Percentiles rank a stretch among this genome's conserved stretches.
Conservation (phyloP, 2,888 invertebrate genomes). For the Troides helena region DNA sequence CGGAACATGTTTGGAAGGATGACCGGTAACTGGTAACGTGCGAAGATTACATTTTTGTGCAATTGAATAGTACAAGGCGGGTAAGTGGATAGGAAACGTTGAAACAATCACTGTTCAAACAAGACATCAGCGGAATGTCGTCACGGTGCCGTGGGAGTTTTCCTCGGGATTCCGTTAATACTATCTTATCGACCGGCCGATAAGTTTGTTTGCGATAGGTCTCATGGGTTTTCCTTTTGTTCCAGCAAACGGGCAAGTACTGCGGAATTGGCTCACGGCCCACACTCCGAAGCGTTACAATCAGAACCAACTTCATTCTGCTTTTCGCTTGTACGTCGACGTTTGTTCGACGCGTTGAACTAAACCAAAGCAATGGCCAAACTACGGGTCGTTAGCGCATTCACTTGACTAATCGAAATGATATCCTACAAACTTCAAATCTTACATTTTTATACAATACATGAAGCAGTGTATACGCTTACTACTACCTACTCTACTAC, state of each 20-base stretch:
- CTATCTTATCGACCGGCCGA: slow-evolving; percentile 37
- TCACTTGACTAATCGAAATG: too few relatives aligned
- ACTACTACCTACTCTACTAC: too few relatives aligned
- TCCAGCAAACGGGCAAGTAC: slow-evolving; percentile 22
- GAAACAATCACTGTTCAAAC: slow-evolving; percentile 25
- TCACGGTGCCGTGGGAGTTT: slow-evolving; percentile 38
- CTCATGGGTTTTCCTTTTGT: slow-evolving; percentile 40
- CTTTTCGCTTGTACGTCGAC: neutral
- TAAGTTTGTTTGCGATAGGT: slow-evolving; percentile 37
- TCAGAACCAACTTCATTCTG: neutral
- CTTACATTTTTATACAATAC: too few relatives aligned
- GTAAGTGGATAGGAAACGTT: neutral
- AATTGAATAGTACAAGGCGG: too few relatives aligned
- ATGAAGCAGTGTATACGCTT: too few relatives aligned
- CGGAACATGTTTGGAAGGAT: too few relatives aligned
- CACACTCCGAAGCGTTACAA: neutral
- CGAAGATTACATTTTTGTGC: too few relatives aligned
- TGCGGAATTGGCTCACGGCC: neutral
- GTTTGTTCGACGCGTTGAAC: too few relatives aligned
- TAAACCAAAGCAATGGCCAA: too few relatives aligned
- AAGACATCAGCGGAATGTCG: slow-evolving; percentile 14
- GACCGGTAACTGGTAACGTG: too few relatives aligned
- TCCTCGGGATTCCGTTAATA: slow-evolving; percentile 32
- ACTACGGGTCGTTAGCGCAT: too few relatives aligned
- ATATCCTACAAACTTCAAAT: too few relatives aligned